These are phyloP conservation scores for Nemopilema nomurai DNA, from an alignment of 30 jellyfish, hydroid and myxozoan genomes.

Conservation along the genomic window DNA sequence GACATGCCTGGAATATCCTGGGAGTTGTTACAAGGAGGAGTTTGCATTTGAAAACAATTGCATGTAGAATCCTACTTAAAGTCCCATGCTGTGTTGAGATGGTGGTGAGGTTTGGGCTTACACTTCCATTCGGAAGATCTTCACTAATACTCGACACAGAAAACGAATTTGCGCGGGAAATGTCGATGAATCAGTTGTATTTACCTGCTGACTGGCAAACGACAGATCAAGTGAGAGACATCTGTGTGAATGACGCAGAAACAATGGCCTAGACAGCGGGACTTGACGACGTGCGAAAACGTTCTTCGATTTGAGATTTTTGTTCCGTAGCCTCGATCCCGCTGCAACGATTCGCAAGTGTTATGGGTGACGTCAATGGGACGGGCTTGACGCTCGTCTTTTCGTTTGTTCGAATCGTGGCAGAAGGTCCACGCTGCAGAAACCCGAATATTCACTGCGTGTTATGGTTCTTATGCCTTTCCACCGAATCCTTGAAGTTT, in stretches of 20 bases:
- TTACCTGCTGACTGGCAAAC: neutral
- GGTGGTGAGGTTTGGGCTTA: neutral
- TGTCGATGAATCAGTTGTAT: neutral
- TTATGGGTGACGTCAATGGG: constrained; percentile 19
- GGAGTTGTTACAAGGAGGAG: neutral
- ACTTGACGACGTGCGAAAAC: constrained; percentile 60
- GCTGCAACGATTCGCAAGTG: neutral
- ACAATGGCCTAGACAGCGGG: constrained; percentile 1
- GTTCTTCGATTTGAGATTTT: constrained; percentile 35
- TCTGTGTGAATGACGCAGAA: neutral
- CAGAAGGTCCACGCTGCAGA: neutral
- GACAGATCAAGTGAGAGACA: neutral
- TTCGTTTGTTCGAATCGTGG: constrained; percentile 24
- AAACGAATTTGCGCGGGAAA: constrained; percentile 60
- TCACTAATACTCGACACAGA: neutral
- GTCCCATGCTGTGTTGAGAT: neutral
- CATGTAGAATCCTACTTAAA: neutral
- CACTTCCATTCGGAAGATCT: neutral
- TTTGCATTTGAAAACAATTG: neutral
- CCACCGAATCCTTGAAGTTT: constrained; percentile 2
- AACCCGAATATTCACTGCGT: constrained; percentile 24
- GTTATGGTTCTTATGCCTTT: constrained; percentile 26
- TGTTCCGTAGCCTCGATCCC: constrained; percentile 8
- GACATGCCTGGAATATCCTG: neutral
- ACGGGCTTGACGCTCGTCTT: constrained; percentile 5